Evolutionary conservation across 2,888 invertebrate species (phyloP).

Genomic region (Dicroscelio sp.): DNA sequence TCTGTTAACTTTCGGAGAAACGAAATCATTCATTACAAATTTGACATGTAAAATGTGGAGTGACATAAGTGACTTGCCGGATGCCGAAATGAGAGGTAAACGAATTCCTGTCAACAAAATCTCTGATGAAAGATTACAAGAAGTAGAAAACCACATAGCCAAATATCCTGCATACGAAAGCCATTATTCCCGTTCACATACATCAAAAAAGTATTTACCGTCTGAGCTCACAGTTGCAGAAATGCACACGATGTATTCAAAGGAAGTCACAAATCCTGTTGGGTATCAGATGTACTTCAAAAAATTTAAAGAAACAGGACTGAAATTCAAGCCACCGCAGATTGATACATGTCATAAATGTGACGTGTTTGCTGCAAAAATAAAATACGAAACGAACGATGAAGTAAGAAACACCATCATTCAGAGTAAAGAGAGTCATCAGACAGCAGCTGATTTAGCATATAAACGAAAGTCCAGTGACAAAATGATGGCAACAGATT

Average conservation of each 20-base stretch:
- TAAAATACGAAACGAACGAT: too few species aligned
- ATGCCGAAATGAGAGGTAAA: neutral
- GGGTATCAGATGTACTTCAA: neutral
- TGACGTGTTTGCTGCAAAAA: too few species aligned
- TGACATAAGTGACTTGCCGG: neutral
- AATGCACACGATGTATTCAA: neutral
- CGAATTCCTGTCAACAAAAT: neutral
- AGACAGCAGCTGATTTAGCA: too few species aligned
- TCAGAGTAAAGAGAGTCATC: too few species aligned
- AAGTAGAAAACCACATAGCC: neutral
- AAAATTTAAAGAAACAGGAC: neutral
- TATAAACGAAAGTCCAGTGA: too few species aligned
- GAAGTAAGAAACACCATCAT: too few species aligned
- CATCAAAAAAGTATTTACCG: neutral
- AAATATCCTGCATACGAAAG: neutral
- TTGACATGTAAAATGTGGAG: neutral
- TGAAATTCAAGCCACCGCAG: neutral
- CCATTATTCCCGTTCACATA: too few species aligned
- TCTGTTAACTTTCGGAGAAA: conserved; percentile 19
- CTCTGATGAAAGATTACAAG: neutral
- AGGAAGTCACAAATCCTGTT: neutral
- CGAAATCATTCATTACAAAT: neutral
- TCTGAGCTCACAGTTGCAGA: neutral
- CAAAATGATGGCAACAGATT: too few species aligned
- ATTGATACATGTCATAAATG: too few species aligned